Evolutionary conservation across 2,113 vertebrate genomes (phyloP).

Genomic region (Dunckerocampus dactyliophorus): DNA sequence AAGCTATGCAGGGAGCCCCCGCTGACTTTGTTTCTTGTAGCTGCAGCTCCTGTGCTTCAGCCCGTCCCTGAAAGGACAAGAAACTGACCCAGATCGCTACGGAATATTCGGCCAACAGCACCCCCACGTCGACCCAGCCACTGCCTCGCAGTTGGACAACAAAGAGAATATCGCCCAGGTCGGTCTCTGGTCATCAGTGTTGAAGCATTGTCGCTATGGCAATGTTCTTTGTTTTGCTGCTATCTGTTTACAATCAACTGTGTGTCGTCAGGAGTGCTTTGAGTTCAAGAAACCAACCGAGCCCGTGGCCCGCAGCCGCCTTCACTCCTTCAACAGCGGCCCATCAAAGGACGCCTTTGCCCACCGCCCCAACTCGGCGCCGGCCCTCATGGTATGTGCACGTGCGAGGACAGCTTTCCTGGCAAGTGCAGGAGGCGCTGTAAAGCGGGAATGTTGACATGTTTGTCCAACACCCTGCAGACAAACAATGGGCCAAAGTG

Average conservation of each 20-base stretch:
- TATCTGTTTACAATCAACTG: background rate
- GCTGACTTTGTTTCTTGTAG: constrained; percentile 43
- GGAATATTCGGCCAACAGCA: constrained; percentile 70
- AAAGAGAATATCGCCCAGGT: constrained; percentile 87
- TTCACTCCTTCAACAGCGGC: constrained; percentile 41
- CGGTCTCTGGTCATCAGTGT: background rate
- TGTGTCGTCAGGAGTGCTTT: constrained; percentile 78
- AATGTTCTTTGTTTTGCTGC: background rate
- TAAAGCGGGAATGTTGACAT: background rate
- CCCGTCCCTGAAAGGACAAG: constrained; percentile 80
- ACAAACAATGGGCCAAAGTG: background rate
- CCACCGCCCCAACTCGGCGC: constrained; percentile 77
- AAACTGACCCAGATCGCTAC: constrained; percentile 66
- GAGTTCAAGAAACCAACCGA: constrained; percentile 91
- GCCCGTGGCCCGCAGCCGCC: constrained; percentile 74
- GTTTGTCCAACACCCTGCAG: background rate
- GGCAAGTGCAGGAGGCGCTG: background rate
- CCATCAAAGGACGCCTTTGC: constrained; percentile 70
- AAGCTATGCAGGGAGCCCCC: too few species aligned
- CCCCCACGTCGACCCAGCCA: background rate
- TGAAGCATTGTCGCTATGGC: constrained; percentile 5
- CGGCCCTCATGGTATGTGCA: constrained; percentile 72
- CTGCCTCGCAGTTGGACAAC: constrained; percentile 58
- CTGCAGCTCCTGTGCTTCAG: constrained; percentile 81
- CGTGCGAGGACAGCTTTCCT: too few species aligned